These are phyloP conservation scores for Hormaphis cornu DNA, from an alignment of 1,140 invertebrate species.

Conservation along the genomic window DNA sequence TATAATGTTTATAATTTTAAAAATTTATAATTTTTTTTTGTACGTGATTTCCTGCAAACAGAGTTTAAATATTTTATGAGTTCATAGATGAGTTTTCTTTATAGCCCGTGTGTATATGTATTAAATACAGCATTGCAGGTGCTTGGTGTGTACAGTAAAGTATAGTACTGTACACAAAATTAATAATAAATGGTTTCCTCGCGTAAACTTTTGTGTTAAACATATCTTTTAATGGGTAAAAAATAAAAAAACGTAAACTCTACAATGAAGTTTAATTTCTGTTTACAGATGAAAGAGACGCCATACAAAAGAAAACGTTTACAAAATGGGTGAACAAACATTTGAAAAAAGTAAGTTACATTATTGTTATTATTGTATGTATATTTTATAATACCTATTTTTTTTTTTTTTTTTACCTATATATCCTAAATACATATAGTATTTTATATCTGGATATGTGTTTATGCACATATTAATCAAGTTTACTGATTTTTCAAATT, in stretches of 20 bases:
- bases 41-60: too few species aligned
- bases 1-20: too few species aligned
- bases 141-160: background rate
- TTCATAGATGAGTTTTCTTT: too few species aligned
- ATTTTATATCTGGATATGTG: too few species aligned
- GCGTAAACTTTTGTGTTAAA: background rate
- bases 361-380: background rate
- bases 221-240: background rate
- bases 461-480: too few species aligned
- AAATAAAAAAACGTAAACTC: background rate
- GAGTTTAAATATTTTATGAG: too few species aligned
- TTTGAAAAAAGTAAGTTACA: slow-evolving; percentile 86
- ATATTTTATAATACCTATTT: background rate
- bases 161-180: background rate
- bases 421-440: too few species aligned
- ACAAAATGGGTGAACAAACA: slow-evolving; percentile 99
- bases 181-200: background rate
- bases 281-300: slow-evolving; percentile 94
- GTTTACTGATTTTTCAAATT: too few species aligned
- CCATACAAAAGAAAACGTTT: slow-evolving; percentile 99
- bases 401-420: background rate
- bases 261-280: slow-evolving; percentile 40
- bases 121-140: background rate
- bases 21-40: too few species aligned
- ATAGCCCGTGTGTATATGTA: too few species aligned